These are phyloP conservation scores for Phoebastria nigripes DNA, from an alignment of 2,797 vertebrate species.

Conservation along the genomic window DNA sequence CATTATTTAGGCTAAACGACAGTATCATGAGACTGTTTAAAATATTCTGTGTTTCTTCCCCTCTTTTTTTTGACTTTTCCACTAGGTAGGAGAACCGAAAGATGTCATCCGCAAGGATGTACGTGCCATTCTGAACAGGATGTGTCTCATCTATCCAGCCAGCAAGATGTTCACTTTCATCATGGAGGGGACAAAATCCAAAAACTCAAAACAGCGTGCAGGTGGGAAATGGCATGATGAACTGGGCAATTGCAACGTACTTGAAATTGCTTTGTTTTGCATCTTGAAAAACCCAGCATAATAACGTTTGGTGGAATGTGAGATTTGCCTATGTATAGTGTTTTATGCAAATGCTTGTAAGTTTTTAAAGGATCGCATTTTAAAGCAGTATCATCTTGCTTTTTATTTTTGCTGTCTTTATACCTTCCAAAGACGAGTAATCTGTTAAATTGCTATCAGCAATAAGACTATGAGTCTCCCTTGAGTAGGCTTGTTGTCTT, in stretches of 20 bases:
- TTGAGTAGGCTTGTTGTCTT: neutral
- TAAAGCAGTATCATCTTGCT: neutral
- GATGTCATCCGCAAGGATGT: slow-evolving; percentile 96
- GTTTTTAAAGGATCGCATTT: neutral
- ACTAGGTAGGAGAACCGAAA: slow-evolving; percentile 94
- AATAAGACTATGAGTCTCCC: neutral
- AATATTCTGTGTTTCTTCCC: neutral
- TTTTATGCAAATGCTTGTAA: neutral
- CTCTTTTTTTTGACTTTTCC: neutral
- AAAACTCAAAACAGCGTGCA: slow-evolving; percentile 96
- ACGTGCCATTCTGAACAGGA: slow-evolving; percentile 87
- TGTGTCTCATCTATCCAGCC: slow-evolving; percentile 94
- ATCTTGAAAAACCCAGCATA: neutral
- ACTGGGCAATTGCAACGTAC: neutral
- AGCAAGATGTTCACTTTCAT: slow-evolving; percentile 96
- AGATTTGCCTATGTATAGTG: neutral
- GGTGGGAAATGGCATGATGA: slow-evolving; percentile 71
- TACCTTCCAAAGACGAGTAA: neutral
- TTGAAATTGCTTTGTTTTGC: neutral
- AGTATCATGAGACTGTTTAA: neutral
- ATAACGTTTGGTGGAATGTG: neutral
- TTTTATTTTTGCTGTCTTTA: neutral
- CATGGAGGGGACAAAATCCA: slow-evolving; percentile 98
- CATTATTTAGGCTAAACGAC: neutral
- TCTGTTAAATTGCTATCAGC: neutral